Evolutionary conservation across 53 echinoderm and acorn worm species (phyloP), one percentile per base, ranked within the genome.

Genomic region (Temnopleurus reevesii): DNA sequence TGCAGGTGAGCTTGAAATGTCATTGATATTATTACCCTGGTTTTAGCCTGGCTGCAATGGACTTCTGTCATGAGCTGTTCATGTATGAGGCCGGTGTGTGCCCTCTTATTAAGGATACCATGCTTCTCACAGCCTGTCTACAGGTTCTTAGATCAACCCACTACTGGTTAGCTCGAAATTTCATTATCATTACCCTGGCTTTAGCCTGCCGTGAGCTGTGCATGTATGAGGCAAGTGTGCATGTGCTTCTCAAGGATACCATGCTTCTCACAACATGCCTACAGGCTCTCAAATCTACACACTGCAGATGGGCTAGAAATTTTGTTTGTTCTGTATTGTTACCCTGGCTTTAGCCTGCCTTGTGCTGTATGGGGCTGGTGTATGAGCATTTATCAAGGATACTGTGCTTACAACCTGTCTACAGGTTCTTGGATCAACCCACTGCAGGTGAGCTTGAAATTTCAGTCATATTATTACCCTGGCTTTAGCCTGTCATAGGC

Each of bases 211-310:
- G 7, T 15, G 34, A 46, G 86, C 59, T 85, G 59, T 85, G 86
- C 46, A 12, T 26, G 28, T 85, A 85, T 45, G 61, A 38, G 2
- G 86, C 59, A 15, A 61, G 86, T 8, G 27, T 61, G 7, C 61
- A 35, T 9, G 86, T 61, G 28, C 43, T 85, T 5, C 43, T 85
- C 61, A 85, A 46, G 17, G 86, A 85, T n/a, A 36, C 35, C 3
- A 60, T 85, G 86, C 45, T 85, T 5, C 61, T 85, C 0, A 61
- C 86, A 4, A 59, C 86, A 10, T 85, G 35, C 38, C 86, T 85
- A 1, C 86, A 85, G 27, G 46, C 60, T 28, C 60, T 85, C 12
- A 85, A 29, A 45, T 85, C 86, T 1, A 85, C 86, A 0, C 30
- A 85, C 86, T 85, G n/a, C n/a, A n/a, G n/a, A n/a, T n/a, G n/a